Evolutionary conservation across 2,113 vertebrate species (phyloP).

Genomic region (Hiodon alosoides): DNA sequence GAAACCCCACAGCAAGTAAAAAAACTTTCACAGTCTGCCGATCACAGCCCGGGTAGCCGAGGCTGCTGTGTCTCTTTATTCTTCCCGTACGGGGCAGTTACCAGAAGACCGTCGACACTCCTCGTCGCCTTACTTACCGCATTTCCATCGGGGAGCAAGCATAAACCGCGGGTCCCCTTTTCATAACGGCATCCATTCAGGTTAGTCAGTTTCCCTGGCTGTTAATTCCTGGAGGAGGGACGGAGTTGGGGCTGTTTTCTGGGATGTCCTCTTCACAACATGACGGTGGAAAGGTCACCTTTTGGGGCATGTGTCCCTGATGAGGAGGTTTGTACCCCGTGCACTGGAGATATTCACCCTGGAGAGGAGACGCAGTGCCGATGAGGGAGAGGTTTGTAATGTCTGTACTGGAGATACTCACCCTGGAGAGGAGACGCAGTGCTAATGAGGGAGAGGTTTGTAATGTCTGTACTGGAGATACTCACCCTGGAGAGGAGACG

Average conservation of each 20-base stretch:
- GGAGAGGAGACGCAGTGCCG: no score
- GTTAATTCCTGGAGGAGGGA: constrained; percentile 25
- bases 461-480: no score
- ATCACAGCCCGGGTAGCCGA: background rate
- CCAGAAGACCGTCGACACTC: constrained; percentile 53
- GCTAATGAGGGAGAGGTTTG: no score
- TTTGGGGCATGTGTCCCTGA: constrained; percentile 2
- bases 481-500: no score
- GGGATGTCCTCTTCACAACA: background rate
- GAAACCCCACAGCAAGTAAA: constrained; percentile 1
- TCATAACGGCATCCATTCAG: constrained; percentile 46
- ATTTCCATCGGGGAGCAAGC: no score
- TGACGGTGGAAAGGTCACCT: no score
- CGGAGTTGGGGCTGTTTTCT: background rate
- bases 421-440: no score
- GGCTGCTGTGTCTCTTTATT: background rate
- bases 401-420: no score
- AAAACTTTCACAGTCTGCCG: background rate
- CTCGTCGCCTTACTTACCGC: no score
- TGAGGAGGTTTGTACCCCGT: no score
- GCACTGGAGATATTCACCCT: no score
- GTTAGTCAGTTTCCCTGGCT: background rate
- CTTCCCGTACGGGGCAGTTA: constrained; percentile 20
- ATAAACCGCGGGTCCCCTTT: background rate
- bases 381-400: no score